Evolutionary conservation across 2,113 vertebrate genomes (phyloP), one percentile per base, ranked within the genome.

Genomic region (Phalacrocorax carbo): DNA sequence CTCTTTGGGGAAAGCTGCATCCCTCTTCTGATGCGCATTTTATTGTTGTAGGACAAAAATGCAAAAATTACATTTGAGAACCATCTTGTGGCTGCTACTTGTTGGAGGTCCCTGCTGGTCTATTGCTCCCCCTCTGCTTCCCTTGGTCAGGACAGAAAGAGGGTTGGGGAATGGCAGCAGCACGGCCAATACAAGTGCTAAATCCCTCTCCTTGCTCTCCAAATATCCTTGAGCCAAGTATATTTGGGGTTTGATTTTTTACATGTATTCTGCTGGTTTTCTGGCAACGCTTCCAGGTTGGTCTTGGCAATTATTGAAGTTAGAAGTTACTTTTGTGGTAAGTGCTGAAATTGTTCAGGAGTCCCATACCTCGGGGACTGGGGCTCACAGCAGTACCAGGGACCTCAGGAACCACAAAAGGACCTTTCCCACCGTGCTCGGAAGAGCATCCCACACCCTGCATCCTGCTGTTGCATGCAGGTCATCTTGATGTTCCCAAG

Each of bases 381-480:
- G 52, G 54, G 15, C 30, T 75, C 68, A 29, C 9, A 15, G 52
- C 44, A 68, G 14, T 15, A 25, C 9, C 3, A 3, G 36, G 18
- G 17, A n/a, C 14, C 10, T 30, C 25, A 11, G 22, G 48, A 20
- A 27, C n/a, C 15, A 11, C 0, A 7, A 13, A 6, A 42, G 5
- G 27, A n/a, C 25, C 25, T 42, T 42, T 10, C 20, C 13, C 22
- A 19, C 32, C 15, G 4, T 0, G 1, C 5, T 10, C 0, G 0
- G 30, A 62, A 26, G 22, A 82, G 10, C 22, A 38, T 29, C 15
- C 19, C 29, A 12, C 22, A 13, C 38, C 8, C 62, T 57, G 40
- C 1, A 1, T 60, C 58, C 40, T 61, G 46, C 44, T 0, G 2
- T 58, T 0, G 0, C 11, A 34, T 0, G 0, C 4, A 3, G 21